Conservation (phyloP, 2,797 vertebrate genomes). For the Sebastes kiyomatsui region DNA sequence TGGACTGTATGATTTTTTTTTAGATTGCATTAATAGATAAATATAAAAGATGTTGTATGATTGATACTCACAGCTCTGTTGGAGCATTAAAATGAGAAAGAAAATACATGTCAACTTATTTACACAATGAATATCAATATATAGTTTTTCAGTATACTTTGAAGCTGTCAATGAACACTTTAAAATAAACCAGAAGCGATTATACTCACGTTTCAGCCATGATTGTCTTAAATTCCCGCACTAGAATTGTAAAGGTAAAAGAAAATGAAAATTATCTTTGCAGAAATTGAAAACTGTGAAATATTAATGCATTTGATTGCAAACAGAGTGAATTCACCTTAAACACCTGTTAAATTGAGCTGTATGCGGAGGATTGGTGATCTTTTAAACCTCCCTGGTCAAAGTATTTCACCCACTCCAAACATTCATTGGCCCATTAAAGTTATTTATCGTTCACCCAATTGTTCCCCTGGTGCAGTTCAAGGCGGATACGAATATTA, state of each 20-base stretch:
- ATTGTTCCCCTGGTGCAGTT: background rate
- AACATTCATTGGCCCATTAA: constrained; percentile 30
- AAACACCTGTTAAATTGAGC: constrained; percentile 7
- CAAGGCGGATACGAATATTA: background rate
- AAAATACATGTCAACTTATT: constrained; percentile 3
- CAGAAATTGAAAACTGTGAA: background rate
- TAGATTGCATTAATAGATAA: background rate
- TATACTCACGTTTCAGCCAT: constrained; percentile 75
- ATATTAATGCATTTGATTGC: background rate
- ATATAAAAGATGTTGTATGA: background rate
- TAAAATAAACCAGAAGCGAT: background rate
- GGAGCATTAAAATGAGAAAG: background rate
- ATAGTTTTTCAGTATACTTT: background rate
- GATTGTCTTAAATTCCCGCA: constrained; percentile 2
- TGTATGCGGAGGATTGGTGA: constrained; percentile 4
- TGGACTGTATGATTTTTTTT: background rate
- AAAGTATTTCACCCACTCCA: constrained; percentile 29
- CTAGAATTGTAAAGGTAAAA: constrained; percentile 20
- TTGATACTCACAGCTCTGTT: constrained; percentile 66
- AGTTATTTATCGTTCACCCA: constrained; percentile 24
- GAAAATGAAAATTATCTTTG: background rate
- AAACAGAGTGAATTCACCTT: background rate
- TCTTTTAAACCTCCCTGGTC: background rate
- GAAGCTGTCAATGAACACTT: background rate
- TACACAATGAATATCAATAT: background rate